A percentile compares a stretch with the other conserved stretches of the same genome.
These are phyloP conservation scores for Atethmia centrago DNA, from an alignment of 2,888 invertebrate species.

Conservation along the genomic window DNA sequence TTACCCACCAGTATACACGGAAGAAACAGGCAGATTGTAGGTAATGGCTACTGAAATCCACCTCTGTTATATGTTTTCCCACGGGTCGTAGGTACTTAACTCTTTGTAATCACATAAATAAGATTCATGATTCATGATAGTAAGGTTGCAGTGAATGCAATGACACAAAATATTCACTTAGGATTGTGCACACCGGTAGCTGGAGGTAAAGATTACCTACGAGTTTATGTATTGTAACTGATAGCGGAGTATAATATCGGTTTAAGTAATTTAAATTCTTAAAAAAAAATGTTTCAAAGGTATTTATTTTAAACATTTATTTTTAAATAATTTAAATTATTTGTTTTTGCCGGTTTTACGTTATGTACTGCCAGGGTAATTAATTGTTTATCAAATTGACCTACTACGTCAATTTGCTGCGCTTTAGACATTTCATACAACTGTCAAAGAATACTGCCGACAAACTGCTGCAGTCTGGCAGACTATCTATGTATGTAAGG, in stretches of 20 bases:
- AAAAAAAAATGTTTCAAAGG: too few relatives aligned
- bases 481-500: not conserved
- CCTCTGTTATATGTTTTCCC: slow-evolving; percentile 15
- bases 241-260: not conserved
- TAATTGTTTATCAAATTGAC: too few relatives aligned
- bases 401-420: not conserved
- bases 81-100: slow-evolving; percentile 10
- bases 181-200: slow-evolving; percentile 19
- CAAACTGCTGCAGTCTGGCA: not conserved
- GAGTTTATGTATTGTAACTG: too few relatives aligned
- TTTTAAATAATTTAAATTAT: not conserved
- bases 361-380: not conserved
- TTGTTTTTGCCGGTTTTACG: not conserved
- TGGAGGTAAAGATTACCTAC: too few relatives aligned
- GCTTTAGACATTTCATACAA: too few relatives aligned
- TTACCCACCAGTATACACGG: too few relatives aligned
- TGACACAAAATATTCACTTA: not conserved
- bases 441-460: too few relatives aligned
- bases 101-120: slow-evolving; percentile 6
- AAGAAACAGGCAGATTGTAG: not conserved
- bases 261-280: not conserved
- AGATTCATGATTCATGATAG: slow-evolving; percentile 11
- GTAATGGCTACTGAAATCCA: not conserved
- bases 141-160: slow-evolving; percentile 31
- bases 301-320: too few relatives aligned